These are phyloP conservation scores for Hydropsyche tenuis DNA, from an alignment of 1,140 invertebrate genomes.

Conservation along the genomic window DNA sequence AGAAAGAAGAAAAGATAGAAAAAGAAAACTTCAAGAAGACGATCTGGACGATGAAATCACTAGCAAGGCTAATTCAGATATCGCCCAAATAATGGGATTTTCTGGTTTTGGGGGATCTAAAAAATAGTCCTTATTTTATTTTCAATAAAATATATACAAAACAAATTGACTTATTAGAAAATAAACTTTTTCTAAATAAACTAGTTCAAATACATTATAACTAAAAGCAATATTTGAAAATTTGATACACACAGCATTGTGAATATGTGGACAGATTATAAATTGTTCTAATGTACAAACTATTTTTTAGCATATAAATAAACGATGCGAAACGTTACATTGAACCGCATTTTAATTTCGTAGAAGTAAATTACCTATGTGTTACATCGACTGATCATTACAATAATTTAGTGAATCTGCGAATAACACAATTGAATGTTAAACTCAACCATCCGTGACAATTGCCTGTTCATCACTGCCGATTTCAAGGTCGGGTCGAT, in stretches of 20 bases:
- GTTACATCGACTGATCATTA: background rate
- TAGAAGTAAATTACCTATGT: background rate
- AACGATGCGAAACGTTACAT: too few species aligned
- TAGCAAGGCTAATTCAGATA: slow-evolving; percentile 75
- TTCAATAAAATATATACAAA: too few species aligned
- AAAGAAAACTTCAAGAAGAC: slow-evolving; percentile 82
- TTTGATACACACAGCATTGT: too few species aligned
- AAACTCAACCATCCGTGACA: slow-evolving; percentile 2
- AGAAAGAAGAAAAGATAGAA: slow-evolving; percentile 90
- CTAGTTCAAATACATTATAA: too few species aligned
- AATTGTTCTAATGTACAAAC: too few species aligned
- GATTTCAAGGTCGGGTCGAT: background rate
- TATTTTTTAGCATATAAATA: too few species aligned
- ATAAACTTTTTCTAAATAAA: too few species aligned
- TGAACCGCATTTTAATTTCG: background rate
- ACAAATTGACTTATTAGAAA: too few species aligned
- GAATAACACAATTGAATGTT: background rate
- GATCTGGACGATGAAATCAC: slow-evolving; percentile 69
- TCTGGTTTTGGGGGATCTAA: slow-evolving; percentile 94
- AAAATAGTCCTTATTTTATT: slow-evolving; percentile 60
- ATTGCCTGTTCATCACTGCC: background rate
- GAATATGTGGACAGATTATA: too few species aligned
- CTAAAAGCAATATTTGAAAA: too few species aligned
- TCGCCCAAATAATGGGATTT: slow-evolving; percentile 97
- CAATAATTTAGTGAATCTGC: background rate